Evolutionary conservation across 2,113 vertebrate genomes (phyloP), one percentile per base, ranked within the genome.

Genomic region (Poicephalus meyeri): DNA sequence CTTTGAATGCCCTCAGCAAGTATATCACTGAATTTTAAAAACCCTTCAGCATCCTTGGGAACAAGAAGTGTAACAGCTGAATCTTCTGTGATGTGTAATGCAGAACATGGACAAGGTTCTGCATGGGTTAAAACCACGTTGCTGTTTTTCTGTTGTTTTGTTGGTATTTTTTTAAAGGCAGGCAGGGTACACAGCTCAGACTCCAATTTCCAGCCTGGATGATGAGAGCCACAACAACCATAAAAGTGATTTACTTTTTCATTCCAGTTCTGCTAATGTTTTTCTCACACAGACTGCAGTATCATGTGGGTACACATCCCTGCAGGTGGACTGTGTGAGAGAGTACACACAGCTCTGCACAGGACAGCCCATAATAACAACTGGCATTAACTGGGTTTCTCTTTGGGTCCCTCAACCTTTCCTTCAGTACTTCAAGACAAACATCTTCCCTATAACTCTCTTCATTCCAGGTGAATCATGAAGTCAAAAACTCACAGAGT

Each of bases 251-350:
- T 78, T 47, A 56, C 18, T 50, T 88, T 58, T 70, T 42, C 50
- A 35, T 13, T 88, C 15, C 35, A 71, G 21, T 56, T 73, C 41
- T 65, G 41, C 28, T 53, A 61, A 50, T 52, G 50, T 13, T 88
- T 46, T 33, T 19, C 49, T 73, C 52, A 15, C 53, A 15, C 6
- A 20, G 58, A 19, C 3, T 2, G 2, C 66, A 52, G 4, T 6
- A 5, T 15, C 42, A 16, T 1, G 5, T 0, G 0, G 31, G 35
- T 8, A 1, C 1, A 16, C 20, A 11, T 7, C 79, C 71, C 55
- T 39, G 63, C 69, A 35, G 56, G 25, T 2, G 8, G 9, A 7
- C 50, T 12, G 9, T 4, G 33, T 2, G 16, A n/a, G 42, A 18
- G 28, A 39, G 31, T 2, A 41, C 16, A 28, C 13, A 14, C 0